These are phyloP conservation scores for Albula goreensis DNA, from an alignment of 2,113 vertebrate genomes.

Conservation along the genomic window DNA sequence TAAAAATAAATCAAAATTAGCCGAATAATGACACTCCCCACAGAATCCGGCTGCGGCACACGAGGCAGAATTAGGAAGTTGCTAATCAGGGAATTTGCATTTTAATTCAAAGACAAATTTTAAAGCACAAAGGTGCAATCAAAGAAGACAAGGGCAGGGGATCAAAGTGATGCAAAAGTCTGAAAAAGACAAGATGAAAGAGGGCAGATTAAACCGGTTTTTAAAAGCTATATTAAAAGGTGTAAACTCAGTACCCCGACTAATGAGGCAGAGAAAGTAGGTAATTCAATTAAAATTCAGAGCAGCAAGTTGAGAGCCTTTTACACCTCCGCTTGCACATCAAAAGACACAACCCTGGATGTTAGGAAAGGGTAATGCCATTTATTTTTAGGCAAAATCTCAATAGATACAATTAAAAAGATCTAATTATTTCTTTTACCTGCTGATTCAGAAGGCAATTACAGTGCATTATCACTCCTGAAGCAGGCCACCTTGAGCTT, in stretches of 20 bases:
- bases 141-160: constrained; percentile 67
- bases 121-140: constrained; percentile 71
- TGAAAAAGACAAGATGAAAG: constrained; percentile 80
- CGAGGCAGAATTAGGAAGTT: constrained; percentile 44
- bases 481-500: neutral
- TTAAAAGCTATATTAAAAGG: constrained; percentile 82
- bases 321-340: constrained; percentile 68
- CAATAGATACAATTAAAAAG: constrained; percentile 54
- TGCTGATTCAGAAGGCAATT: constrained; percentile 10
- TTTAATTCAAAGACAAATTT: constrained; percentile 79
- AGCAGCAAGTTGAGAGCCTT: constrained; percentile 65
- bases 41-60: constrained; percentile 39
- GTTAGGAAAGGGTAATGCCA: constrained; percentile 70
- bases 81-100: constrained; percentile 74
- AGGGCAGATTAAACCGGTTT: constrained; percentile 72
- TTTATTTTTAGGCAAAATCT: constrained; percentile 57
- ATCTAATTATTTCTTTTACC: constrained; percentile 35
- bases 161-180: constrained; percentile 77
- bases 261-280: constrained; percentile 72
- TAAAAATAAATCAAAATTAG: constrained; percentile 48
- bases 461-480: constrained; percentile 18
- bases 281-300: constrained; percentile 72
- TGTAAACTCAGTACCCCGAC: constrained; percentile 73
- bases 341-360: constrained; percentile 70
- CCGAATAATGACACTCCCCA: constrained; percentile 45